Conservation (phyloP, 1,140 invertebrate genomes). For the Drosophila nigromelanica region DNA sequence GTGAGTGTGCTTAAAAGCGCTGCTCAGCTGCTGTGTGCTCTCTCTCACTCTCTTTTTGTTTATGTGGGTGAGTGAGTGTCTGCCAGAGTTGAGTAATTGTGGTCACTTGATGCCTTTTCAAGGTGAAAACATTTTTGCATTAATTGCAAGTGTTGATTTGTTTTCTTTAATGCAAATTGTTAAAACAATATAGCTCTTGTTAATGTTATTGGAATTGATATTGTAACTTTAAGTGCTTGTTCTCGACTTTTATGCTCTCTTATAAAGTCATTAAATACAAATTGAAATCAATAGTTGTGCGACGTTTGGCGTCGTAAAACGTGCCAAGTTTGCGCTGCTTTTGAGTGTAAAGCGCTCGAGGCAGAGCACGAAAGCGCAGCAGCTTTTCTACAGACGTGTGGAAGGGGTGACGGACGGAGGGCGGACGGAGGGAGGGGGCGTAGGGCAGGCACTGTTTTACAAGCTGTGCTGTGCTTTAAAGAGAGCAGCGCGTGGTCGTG, state of each 20-base stretch:
- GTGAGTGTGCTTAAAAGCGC: slow-evolving; percentile 18
- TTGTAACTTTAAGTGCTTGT: slow-evolving; percentile 11
- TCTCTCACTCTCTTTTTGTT: neutral
- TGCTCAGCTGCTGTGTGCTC: neutral
- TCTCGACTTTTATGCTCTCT: slow-evolving; percentile 29
- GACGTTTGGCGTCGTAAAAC: slow-evolving; percentile 24
- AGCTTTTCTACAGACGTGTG: neutral
- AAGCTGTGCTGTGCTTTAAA: slow-evolving; percentile 7
- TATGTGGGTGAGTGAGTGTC: neutral
- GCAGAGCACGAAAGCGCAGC: slow-evolving; percentile 9
- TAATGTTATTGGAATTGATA: slow-evolving; percentile 4
- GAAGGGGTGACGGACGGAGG: neutral
- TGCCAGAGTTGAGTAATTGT: neutral
- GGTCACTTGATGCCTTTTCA: slow-evolving; percentile 7
- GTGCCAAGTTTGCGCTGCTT: slow-evolving; percentile 16
- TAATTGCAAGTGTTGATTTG: neutral
- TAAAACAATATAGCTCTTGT: neutral
- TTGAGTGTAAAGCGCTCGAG: slow-evolving; percentile 2
- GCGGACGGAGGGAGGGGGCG: neutral
- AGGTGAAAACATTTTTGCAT: slow-evolving; percentile 19
- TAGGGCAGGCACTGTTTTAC: slow-evolving; percentile 13
- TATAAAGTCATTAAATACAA: slow-evolving; percentile 41
- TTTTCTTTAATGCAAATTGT: neutral
- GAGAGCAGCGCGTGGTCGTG: neutral
- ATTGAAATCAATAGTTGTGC: slow-evolving; percentile 47